phyloP scores from a whole-genome alignment of 2,113 vertebrate genomes.

The Columba janthina region DNA sequence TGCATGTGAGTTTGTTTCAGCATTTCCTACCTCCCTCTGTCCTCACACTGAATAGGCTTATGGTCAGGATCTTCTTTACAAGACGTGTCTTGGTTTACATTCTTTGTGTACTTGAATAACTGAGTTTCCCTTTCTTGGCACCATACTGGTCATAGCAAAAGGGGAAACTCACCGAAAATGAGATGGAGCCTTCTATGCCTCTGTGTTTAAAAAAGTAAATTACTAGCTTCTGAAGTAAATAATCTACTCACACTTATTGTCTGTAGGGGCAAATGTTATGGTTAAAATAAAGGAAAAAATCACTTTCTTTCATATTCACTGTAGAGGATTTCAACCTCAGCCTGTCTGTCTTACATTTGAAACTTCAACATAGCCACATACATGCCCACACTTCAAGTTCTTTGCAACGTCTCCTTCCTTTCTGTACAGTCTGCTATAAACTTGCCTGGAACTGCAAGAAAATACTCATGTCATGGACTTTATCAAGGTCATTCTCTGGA shows the following conservation, averaged over 20 bases:
- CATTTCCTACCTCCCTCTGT: background rate
- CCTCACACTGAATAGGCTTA: background rate
- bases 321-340: background rate
- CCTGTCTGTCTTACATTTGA: background rate
- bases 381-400: background rate
- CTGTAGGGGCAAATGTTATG: background rate
- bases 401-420: background rate
- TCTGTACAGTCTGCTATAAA: background rate
- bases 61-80: background rate
- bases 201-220: background rate
- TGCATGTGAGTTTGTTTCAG: background rate
- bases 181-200: background rate
- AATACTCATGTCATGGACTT: background rate
- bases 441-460: background rate
- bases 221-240: background rate
- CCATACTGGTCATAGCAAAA: background rate
- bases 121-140: background rate
- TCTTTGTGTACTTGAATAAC: background rate
- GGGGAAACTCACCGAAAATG: background rate
- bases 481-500: background rate
- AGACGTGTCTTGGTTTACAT: background rate
- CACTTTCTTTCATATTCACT: background rate
- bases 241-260: accelerated
- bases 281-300: background rate
- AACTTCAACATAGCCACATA: background rate